Base-by-base conservation (phyloP, 2,113 vertebrate species). In the Chloropsis cyanopogon region DNA sequence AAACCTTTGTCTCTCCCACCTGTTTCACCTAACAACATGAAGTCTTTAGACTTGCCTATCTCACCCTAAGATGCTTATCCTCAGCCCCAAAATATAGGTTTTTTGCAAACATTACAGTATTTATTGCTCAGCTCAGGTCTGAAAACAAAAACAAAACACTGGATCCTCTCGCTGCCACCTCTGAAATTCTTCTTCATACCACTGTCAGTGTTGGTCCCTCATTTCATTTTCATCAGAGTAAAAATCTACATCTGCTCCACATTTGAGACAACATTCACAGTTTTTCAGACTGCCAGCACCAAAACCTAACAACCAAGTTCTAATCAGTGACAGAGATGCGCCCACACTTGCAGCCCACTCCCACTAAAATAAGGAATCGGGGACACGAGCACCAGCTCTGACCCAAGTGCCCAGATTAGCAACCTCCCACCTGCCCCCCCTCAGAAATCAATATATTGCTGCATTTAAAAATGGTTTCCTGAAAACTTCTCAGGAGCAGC, bases 331-430 rank as follows among this genome's bases (percentile, higher is more conserved):
- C 90, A 93, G 95, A 81, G 82, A 90, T 73, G 35, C 5, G 83
- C 94, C 94, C 71, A 88, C 90, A 22, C 88, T 86, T 86, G 90
- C 95, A 93, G 86, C 94, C 94, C 92, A 95, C 95, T 96, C 92
- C 92, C 95, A 94, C 92, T 92, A 95, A 94, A 96, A 94, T 90
- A 96, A 86, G 90, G 85, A 96, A 96, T 92, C 11, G 72, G 92
- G 94, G 90, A 95, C 93, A 97, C 16, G 21, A 94, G 28, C 88
- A 86, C 76, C 6, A 86, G 85, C 90, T 90, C 92, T 94, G 94
- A 96, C 93, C 96, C 82, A 42, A 86, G 90, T 56, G 71, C 91
- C 86, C 83, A 92, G 94, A 96, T 95, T 94, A 95, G 94, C 91
- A 97, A 88, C 94, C 95, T 88, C 94, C 95, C 86, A 96, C 92